Percentiles rank a stretch among this genome's conserved stretches.
phyloP scores from a whole-genome alignment of 2,888 invertebrate species.

The Tachina grossa region DNA sequence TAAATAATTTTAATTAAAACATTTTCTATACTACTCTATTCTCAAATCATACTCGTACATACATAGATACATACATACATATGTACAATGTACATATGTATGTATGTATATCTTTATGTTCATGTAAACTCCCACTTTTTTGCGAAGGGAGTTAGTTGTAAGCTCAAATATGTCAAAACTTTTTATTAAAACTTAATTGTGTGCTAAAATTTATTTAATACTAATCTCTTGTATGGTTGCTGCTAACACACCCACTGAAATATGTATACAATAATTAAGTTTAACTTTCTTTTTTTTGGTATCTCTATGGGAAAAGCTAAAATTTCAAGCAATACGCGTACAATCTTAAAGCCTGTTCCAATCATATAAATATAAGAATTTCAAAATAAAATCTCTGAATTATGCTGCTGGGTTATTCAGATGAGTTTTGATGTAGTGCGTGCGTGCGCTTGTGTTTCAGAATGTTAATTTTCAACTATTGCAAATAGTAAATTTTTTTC shows the following conservation, averaged over 20 bases:
- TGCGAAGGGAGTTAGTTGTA: conserved; percentile 3
- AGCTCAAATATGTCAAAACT: conserved; percentile 65
- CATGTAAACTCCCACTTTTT: conserved; percentile 43
- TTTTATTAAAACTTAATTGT: conserved; percentile 61
- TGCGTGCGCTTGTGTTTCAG: conserved; percentile 9
- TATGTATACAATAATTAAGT: conserved; percentile 21
- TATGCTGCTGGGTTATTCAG: conserved; percentile 7
- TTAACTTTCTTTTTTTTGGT: neutral
- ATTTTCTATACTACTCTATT: conserved; percentile 21
- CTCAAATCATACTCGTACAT: conserved; percentile 3
- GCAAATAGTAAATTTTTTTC: conserved; percentile 45
- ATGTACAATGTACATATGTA: no score
- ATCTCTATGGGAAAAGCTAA: neutral
- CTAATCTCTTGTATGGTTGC: conserved; percentile 60
- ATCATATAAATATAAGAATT: no score
- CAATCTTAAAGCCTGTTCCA: neutral
- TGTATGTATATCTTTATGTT: neutral
- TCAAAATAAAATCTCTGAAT: no score
- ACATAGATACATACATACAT: no score
- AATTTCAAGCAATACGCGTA: neutral
- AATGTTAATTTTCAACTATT: conserved; percentile 35
- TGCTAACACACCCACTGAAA: conserved; percentile 52
- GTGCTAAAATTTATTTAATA: conserved; percentile 66
- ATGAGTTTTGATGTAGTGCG: neutral
- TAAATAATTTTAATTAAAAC: conserved; percentile 63